Base-by-base conservation (phyloP, 2,113 vertebrate species). In the Grus americana region DNA sequence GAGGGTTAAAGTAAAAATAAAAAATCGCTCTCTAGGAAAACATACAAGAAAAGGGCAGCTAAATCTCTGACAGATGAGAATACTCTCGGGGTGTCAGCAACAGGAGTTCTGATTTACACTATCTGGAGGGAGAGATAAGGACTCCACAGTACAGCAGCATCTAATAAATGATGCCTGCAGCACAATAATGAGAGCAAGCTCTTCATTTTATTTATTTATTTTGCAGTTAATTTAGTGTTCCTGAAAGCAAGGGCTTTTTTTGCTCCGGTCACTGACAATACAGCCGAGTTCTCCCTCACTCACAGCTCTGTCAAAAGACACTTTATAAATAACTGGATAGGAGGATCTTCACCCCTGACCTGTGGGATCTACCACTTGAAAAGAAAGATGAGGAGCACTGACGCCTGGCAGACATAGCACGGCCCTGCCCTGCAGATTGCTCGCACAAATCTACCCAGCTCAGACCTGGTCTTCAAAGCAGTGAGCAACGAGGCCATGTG, bases 91-190 rank as follows among this genome's bases (percentile, higher is more conserved):
- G 92, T 97, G 94, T 79, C 84, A 94, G 96, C 97, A 95, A 95
- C 81, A 81, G 95, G 93, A 95, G 93, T 94, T 95, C 93, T 97
- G 97, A 96, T 97, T 97, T 97, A 97, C 96, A 92, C 94, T 97
- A 97, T 97, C 97, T 97, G 96, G 97, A 96, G 96, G 94, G 89
- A 97, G 93, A 97, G 97, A 97, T 97, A 97, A 97, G 96, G 95
- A 90, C 91, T 95, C 50, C 5, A 1, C 92, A 86, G 84, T 85
- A 92, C 84, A 96, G 89, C 96, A 95, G 93, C 91, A 94, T 95
- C 96, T 95, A 97, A 97, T 95, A 97, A 97, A 97, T 79, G 92
- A 83, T 86, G 97, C 93, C 89, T 80, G 91, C 87, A 88, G 94
- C 95, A 94, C 95, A 97, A 80, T 86, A 95, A 91, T 11, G 2